Base-by-base conservation (phyloP, 2,888 invertebrate genomes). In the Catotricha subobsoleta region DNA sequence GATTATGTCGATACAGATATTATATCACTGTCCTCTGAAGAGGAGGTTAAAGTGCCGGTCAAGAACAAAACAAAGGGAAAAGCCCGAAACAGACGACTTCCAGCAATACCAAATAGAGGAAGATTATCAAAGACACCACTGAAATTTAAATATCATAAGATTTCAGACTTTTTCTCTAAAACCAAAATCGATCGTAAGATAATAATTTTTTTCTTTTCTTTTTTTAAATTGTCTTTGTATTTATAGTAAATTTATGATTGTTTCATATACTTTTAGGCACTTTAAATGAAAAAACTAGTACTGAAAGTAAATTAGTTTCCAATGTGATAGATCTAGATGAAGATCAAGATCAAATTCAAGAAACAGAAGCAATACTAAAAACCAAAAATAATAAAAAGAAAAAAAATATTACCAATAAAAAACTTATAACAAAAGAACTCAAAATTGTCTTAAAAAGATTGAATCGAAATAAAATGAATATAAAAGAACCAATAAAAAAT, bases 111-210 rank as follows among this genome's bases (percentile, higher is more conserved):
- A 13, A 13, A 5, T 12, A 3, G 13, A 7, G 13, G 13, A 21
- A 20, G 35, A 3, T 13, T 4, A 21, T 12, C 21, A 7, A 35
- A 23, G 16, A 7, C 16, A 2, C 36, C 36, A 15, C n/a, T 12
- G 8, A 10, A 36, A 10, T 9, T 25, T 9, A 23, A 36, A 36
- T 36, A 36, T 10, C 36, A 25, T 10, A 36, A 36, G 23, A 36
- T 36, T 16, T 8, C 21, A 3, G 36, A 36, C 7, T 36, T 25
- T 16, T 36, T 36, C 16, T 10, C 3, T 8, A 9, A 15, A 23
- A 25, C 25, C 3, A 36, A 36, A 36, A 36, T 25, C 23, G 36
- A 36, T 13, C 23, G 36, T 36, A 23, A 19, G 34, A 21, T 29
- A 7, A 29, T n/a, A 21, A 20, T 2, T 29, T 13, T 10, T 9